These are phyloP conservation scores for Caranx ignobilis DNA, from an alignment of 2,113 vertebrate genomes.

Conservation along the genomic window DNA sequence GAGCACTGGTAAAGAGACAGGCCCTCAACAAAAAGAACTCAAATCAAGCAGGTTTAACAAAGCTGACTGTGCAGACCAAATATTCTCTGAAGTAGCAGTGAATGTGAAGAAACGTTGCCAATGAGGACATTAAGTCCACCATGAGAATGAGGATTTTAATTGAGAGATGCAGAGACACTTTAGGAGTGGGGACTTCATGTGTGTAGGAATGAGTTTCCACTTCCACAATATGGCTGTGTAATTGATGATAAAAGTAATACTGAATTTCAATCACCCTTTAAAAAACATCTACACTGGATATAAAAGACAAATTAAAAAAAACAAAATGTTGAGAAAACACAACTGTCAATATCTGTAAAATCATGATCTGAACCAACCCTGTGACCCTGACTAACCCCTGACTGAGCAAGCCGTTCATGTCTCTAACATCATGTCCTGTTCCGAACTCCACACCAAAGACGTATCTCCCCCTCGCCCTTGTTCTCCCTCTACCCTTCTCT, in stretches of 20 bases:
- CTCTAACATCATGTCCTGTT: constrained; percentile 4
- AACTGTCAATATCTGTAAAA: neutral
- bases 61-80: neutral
- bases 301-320: neutral
- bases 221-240: neutral
- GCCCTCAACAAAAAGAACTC: no score
- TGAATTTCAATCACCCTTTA: neutral
- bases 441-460: constrained; percentile 18
- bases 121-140: neutral
- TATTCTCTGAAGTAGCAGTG: neutral
- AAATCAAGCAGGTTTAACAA: neutral
- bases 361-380: constrained; percentile 40
- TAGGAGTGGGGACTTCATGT: neutral
- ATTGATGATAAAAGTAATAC: no score
- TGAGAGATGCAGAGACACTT: neutral
- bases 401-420: constrained; percentile 7
- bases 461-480: neutral
- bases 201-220: no score
- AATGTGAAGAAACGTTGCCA: neutral
- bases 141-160: neutral
- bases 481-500: constrained; percentile 12
- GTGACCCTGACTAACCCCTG: constrained; percentile 30
- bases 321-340: neutral
- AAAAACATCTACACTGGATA: neutral
- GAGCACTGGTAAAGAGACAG: no score